These are phyloP conservation scores for Glyptemys insculpta DNA, from an alignment of 2,797 vertebrate genomes.

Conservation along the genomic window DNA sequence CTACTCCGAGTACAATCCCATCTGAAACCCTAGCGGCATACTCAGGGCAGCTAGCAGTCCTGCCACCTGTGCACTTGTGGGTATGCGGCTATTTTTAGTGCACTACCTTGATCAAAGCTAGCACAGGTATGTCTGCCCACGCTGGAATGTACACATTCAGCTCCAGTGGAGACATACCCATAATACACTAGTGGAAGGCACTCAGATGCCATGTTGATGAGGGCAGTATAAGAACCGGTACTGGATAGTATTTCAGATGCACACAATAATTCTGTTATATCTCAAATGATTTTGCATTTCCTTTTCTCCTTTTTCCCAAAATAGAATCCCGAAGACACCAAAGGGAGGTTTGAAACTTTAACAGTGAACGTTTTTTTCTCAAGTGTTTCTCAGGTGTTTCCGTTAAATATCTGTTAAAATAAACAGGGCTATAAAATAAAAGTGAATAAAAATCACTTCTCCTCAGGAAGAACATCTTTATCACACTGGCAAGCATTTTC, in stretches of 20 bases:
- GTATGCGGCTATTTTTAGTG: not conserved
- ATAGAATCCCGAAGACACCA: not conserved
- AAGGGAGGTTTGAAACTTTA: too few species aligned
- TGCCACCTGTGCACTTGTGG: not conserved
- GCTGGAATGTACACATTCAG: too few species aligned
- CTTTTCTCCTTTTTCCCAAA: not conserved
- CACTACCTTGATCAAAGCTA: too few species aligned
- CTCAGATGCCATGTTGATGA: too few species aligned
- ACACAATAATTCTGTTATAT: not conserved
- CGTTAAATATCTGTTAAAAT: conserved; percentile 1
- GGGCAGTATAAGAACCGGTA: too few species aligned
- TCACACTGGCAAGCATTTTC: too few species aligned
- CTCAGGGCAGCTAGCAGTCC: not conserved
- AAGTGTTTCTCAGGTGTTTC: not conserved
- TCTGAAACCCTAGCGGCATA: too few species aligned
- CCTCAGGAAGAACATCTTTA: not conserved
- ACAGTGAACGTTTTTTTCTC: not conserved
- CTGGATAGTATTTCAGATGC: not conserved
- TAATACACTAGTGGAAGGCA: not conserved
- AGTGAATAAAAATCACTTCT: not conserved
- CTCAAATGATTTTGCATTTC: not conserved
- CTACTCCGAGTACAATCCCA: not conserved
- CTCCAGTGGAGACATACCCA: not conserved
- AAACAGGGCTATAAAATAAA: not conserved
- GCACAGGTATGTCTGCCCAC: too few species aligned